phyloP scores from a whole-genome alignment of 2,113 vertebrate species.

The Heliornis fulica region DNA sequence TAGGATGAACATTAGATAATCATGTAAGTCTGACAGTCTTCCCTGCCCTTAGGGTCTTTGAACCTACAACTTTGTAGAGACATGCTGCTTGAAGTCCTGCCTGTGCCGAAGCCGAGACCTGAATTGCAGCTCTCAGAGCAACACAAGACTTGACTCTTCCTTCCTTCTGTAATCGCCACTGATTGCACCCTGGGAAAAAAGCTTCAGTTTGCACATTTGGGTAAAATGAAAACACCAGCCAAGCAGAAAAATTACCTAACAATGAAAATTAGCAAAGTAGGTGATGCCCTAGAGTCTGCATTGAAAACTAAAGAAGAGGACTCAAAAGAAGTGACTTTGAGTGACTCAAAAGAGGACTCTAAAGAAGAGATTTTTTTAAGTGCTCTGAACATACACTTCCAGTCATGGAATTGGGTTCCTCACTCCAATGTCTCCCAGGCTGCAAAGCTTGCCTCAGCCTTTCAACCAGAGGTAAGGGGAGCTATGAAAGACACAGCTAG shows the following conservation, averaged over 20 bases:
- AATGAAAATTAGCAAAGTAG: neutral
- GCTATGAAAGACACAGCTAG: neutral
- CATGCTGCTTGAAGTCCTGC: neutral
- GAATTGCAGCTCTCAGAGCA: neutral
- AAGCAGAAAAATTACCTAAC: neutral
- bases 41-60: neutral
- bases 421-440: neutral
- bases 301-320: neutral
- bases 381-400: neutral
- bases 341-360: too few relatives aligned
- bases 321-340: too few relatives aligned
- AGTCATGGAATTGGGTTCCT: neutral
- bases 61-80: neutral
- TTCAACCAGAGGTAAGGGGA: neutral
- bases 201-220: neutral
- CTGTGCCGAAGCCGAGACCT: neutral
- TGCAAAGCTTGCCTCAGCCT: neutral
- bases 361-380: neutral
- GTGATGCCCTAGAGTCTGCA: neutral
- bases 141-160: neutral
- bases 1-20: neutral
- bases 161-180: neutral
- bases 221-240: neutral
- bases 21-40: neutral
- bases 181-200: neutral